Base-by-base conservation (phyloP, 2,797 vertebrate genomes). In the Sebastolobus alascanus region DNA sequence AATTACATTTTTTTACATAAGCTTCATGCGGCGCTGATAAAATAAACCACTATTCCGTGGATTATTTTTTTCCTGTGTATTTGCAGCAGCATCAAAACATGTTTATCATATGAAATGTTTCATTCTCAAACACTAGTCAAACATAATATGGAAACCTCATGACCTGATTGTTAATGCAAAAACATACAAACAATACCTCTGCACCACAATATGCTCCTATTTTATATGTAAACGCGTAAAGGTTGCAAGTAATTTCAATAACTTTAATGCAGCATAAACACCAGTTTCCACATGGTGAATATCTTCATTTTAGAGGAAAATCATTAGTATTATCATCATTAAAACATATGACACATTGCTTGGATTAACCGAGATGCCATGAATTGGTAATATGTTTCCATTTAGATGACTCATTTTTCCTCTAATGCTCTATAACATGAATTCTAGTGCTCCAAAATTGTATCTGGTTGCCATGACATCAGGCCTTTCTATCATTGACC, bases 1-100 rank as follows among this genome's bases (percentile, higher is more conserved):
- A 77, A 82, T 87, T 72, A 75, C 22, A 59, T 82, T 87, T 77
- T 40, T 27, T 25, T 58, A 73, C 59, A 64, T 77, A 77, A 79
- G 50, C 72, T 64, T 46, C 22, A 66, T 55, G 56, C 61, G 54
- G 68, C 18, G 12, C 67, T 64, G 72, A 82, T 79, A 68, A 74
- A 76, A 76, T 56, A 56, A 68, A 63, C 67, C 43, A n/a, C 52
- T 69, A 56, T 73, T 60, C 22, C 55, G 54, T 13, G 6, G 66
- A 63, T 79, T 78, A 4, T 27, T 54, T 67, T 56, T n/a, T 46
- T 64, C 10, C 4, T 67, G 16, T 64, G n/a, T 20, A 52, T 59
- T 35, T 74, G 56, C 60, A n/a, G 37, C 63, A 35, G 25, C 29
- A 68, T 75, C 69, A 85, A 86, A 84, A 65, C 56, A 76, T 81